These are phyloP conservation scores for Danio tinwini DNA, from an alignment of 2,797 vertebrate genomes.

Conservation along the genomic window DNA sequence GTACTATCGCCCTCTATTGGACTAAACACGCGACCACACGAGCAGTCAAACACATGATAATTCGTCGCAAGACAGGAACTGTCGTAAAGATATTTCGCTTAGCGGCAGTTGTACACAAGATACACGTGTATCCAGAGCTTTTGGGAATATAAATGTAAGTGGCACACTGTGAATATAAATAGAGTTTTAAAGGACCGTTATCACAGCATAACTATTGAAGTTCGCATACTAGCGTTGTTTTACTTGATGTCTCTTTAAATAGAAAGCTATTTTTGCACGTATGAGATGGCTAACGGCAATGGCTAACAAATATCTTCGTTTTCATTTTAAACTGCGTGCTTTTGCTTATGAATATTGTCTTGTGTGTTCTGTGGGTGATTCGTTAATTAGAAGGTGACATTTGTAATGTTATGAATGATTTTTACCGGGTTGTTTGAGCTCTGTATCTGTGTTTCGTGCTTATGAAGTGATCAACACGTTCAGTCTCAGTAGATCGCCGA, in stretches of 20 bases:
- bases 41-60: background rate
- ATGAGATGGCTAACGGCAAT: background rate
- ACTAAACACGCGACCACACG: background rate
- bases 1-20: slow-evolving; percentile 16
- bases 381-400: background rate
- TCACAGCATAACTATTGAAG: background rate
- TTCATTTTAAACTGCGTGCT: background rate
- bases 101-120: background rate
- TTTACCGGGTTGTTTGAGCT: background rate
- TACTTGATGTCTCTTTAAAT: no score
- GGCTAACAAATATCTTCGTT: slow-evolving; percentile 7
- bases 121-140: slow-evolving; percentile 12
- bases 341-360: background rate
- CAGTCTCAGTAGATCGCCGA: background rate
- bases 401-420: background rate
- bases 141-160: background rate
- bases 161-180: background rate
- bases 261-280: background rate
- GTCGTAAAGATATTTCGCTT: background rate
- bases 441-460: background rate
- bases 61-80: slow-evolving; percentile 28
- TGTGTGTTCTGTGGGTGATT: background rate
- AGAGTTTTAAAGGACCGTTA: background rate
- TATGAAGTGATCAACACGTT: background rate
- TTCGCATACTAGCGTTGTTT: background rate